Conservation (phyloP, 2,888 invertebrate genomes). For the Spilosoma lubricipeda region DNA sequence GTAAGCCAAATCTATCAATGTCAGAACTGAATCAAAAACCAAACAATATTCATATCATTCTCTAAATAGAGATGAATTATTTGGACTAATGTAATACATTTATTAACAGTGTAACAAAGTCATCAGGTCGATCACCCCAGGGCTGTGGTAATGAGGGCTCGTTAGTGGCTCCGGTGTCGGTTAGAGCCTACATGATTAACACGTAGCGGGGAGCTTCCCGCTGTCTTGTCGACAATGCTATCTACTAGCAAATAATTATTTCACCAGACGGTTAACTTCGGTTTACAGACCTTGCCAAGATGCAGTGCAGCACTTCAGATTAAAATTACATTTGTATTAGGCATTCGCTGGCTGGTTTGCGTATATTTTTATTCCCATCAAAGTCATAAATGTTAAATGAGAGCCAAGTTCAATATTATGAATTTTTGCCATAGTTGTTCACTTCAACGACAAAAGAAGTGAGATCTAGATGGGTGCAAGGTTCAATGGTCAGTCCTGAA, state of each 20-base stretch:
- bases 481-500: too few relatives aligned
- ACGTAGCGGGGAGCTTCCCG: constrained; percentile 13
- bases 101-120: constrained; percentile 19
- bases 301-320: background rate
- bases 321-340: background rate
- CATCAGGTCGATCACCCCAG: constrained; percentile 6
- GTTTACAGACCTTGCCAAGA: background rate
- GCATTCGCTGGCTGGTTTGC: too few relatives aligned
- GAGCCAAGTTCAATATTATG: too few relatives aligned
- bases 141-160: constrained; percentile 41
- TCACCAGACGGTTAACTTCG: background rate
- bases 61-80: background rate
- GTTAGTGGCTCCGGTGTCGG: constrained; percentile 38
- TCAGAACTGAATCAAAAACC: background rate
- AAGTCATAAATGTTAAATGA: too few relatives aligned
- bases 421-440: too few relatives aligned
- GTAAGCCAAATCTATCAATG: too few relatives aligned
- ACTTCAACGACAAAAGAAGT: too few relatives aligned
- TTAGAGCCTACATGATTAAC: constrained; percentile 38
- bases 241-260: background rate
- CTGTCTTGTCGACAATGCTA: constrained; percentile 17
- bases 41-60: background rate
- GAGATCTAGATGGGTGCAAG: too few relatives aligned
- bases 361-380: too few relatives aligned
- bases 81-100: background rate